Evolutionary conservation across 2,888 invertebrate genomes (phyloP).

Genomic region (Mystacides longicornis): DNA sequence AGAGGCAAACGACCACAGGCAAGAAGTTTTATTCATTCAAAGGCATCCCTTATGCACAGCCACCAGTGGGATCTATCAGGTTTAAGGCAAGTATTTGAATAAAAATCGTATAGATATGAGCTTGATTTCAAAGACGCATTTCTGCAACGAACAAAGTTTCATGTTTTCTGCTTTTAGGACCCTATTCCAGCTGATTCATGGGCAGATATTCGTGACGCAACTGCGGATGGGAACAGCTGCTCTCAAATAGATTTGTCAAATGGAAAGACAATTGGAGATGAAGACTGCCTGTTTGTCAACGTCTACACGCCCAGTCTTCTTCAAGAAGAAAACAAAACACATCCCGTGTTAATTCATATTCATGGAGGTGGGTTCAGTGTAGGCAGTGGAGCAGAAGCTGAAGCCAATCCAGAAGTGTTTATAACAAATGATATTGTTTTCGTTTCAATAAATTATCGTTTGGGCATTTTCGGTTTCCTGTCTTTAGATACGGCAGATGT

Average conservation of each 20-base stretch:
- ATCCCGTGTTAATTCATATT: conserved; percentile 23
- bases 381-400: conserved; percentile 26
- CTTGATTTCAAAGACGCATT: too few species aligned
- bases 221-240: conserved; percentile 31
- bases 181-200: conserved; percentile 31
- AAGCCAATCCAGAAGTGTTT: conserved; percentile 29
- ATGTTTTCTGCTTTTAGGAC: conserved; percentile 19
- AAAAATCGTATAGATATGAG: too few species aligned
- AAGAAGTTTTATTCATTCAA: conserved; percentile 40
- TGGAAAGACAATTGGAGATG: conserved; percentile 20
- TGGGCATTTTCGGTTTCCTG: conserved; percentile 28
- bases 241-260: conserved; percentile 5
- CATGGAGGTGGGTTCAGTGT: conserved; percentile 30
- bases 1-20: conserved; percentile 34
- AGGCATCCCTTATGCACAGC: conserved; percentile 38
- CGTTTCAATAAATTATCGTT: conserved; percentile 30
- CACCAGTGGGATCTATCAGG: conserved; percentile 34
- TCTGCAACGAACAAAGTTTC: too few species aligned
- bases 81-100: conserved; percentile 37
- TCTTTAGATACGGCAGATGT: conserved; percentile 17
- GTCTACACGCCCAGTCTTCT: conserved; percentile 26
- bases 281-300: conserved; percentile 28
- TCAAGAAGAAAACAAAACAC: neutral
- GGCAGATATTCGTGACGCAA: conserved; percentile 36
- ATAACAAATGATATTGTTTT: conserved; percentile 25